Evolutionary conservation across 2,888 invertebrate species (phyloP).

Genomic region (Aproaerema taeniolella): DNA sequence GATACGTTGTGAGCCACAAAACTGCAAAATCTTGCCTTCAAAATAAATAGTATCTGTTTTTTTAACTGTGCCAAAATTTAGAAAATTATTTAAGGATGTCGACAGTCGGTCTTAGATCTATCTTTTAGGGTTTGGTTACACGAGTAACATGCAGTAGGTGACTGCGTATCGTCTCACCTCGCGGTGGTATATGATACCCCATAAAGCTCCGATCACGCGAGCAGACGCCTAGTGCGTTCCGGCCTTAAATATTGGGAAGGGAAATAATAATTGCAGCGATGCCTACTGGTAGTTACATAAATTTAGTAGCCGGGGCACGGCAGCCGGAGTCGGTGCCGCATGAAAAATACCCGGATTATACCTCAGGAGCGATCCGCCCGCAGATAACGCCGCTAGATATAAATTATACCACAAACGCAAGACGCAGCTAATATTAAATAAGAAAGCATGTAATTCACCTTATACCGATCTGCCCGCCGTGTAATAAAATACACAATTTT

Average conservation of each 20-base stretch:
- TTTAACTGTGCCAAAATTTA: too few relatives aligned
- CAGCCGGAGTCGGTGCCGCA: slow-evolving; percentile 43
- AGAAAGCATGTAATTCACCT: slow-evolving; percentile 75
- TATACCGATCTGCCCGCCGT: slow-evolving; percentile 55
- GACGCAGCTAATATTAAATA: slow-evolving; percentile 75
- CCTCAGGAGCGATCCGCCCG: slow-evolving; percentile 64
- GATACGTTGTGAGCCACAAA: too few relatives aligned
- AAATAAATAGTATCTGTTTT: too few relatives aligned
- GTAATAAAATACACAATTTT: slow-evolving; percentile 73
- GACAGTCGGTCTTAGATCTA: too few relatives aligned
- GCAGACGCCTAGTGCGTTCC: slow-evolving; percentile 14
- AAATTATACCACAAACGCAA: slow-evolving; percentile 72
- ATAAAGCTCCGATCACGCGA: slow-evolving; percentile 17
- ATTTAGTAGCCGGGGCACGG: slow-evolving; percentile 44
- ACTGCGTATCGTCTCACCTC: not conserved
- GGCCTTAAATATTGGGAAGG: slow-evolving; percentile 30
- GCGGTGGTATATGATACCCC: slow-evolving; percentile 16
- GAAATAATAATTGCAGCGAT: slow-evolving; percentile 61
- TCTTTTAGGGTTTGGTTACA: too few relatives aligned
- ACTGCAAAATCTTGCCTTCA: too few relatives aligned
- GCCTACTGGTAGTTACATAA: slow-evolving; percentile 55
- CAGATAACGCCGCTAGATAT: slow-evolving; percentile 68
- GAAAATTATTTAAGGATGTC: too few relatives aligned
- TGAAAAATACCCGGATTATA: slow-evolving; percentile 77
- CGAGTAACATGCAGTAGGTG: slow-evolving; percentile 10